Evolutionary conservation across 2,888 invertebrate species (phyloP), one percentile per base, ranked within the genome.

Genomic region (Eledone cirrhosa): DNA sequence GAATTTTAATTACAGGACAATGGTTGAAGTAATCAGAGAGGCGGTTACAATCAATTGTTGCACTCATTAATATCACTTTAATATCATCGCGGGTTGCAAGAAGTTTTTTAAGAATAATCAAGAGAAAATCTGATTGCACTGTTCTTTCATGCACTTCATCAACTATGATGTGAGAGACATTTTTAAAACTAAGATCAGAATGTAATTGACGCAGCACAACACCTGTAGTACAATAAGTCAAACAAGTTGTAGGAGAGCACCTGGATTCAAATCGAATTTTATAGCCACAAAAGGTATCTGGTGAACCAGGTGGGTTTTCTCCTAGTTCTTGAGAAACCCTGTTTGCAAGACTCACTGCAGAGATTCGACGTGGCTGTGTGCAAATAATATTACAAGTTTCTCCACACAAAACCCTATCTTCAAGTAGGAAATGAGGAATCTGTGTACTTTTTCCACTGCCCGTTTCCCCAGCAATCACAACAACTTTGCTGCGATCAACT

Each of bases 141-240:
- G 86, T 89, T 69, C 90, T 81, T 78, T 90, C 90, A 81, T 90
- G 90, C 7, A 89, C 90, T 87, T 90, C 90, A 82, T 90, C 90
- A 53, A 90, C 87, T 65, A 90, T 86, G 19, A 90, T 82, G 82
- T 89, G 89, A 19, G 88, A 84, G 29, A 90, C 82, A 47, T 85
- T 83, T 16, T 79, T 80, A 14, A 90, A 83, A n/a, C 80, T 76
- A 0, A 85, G 82, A 79, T 97, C 94, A 0, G 91, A 88, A 91
- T 96, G 95, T 91, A 98, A 92, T 83, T 94, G 94, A 87, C 95
- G 94, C 67, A 98, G 90, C 48, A 98, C 91, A 78, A 97, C 94
- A 4, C 97, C 98, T 0, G 97, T 97, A 0, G 98, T 98, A 90
- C 97, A 97, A 89, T 94, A 97, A 81, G 94, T 79, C 78, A 90